Conservation (phyloP, 2,113 vertebrate species). For the Xiphophorus couchianus region DNA sequence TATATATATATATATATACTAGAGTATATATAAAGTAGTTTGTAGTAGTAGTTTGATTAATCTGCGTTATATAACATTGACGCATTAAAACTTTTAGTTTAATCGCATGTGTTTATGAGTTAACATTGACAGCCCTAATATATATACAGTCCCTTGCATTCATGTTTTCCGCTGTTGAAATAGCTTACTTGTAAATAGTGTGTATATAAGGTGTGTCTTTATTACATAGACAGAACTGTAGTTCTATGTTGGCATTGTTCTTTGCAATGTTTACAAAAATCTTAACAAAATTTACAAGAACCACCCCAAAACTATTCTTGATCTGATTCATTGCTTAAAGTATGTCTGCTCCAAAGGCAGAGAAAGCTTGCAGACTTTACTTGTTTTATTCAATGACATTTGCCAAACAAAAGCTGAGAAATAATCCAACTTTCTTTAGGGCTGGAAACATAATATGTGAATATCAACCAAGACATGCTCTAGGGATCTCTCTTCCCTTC, state of each 20-base stretch:
- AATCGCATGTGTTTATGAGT: not conserved
- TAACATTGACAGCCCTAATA: not conserved
- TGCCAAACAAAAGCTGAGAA: constrained; percentile 69
- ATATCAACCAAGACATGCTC: constrained; percentile 67
- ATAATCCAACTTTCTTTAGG: constrained; percentile 63
- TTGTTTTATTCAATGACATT: constrained; percentile 69
- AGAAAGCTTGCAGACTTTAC: constrained; percentile 44
- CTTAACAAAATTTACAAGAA: constrained; percentile 28
- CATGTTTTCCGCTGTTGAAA: not conserved
- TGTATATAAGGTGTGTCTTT: too few species aligned
- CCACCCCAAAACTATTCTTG: constrained; percentile 32
- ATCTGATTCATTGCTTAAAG: constrained; percentile 53
- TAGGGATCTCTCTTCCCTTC: constrained; percentile 67
- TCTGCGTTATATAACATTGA: too few species aligned
- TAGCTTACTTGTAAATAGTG: too few species aligned
- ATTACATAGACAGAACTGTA: not conserved
- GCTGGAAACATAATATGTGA: constrained; percentile 64
- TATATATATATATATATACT: too few species aligned
- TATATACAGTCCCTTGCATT: not conserved
- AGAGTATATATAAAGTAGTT: too few species aligned
- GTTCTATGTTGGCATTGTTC: not conserved
- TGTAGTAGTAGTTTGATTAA: too few species aligned
- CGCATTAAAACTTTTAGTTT: too few species aligned
- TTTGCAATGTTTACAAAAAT: not conserved
- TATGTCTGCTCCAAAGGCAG: constrained; percentile 54